Evolutionary conservation across 2,888 invertebrate species (phyloP).

Genomic region (Drosophila villosipedis): DNA sequence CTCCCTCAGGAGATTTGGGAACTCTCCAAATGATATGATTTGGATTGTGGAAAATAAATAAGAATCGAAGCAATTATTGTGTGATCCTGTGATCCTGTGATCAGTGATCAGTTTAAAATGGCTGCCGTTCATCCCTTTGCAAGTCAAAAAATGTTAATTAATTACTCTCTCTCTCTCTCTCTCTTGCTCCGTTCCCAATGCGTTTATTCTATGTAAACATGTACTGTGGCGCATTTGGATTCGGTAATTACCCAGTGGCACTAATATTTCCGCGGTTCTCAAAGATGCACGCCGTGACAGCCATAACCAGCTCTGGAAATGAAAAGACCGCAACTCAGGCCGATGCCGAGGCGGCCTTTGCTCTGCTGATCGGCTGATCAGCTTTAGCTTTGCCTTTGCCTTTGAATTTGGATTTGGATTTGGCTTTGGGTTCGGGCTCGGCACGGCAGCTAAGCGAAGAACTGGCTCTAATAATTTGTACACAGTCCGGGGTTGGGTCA

Average conservation of each 20-base stretch:
- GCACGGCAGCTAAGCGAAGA: constrained; percentile 10
- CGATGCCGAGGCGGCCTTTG: constrained; percentile 18
- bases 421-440: neutral
- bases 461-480: constrained; percentile 54
- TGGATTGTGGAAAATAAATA: neutral
- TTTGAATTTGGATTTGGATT: neutral
- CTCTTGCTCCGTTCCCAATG: neutral
- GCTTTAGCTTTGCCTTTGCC: neutral
- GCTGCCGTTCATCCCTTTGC: constrained; percentile 21
- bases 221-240: constrained; percentile 42
- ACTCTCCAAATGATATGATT: neutral
- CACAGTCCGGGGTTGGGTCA: constrained; percentile 54
- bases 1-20: too few species aligned
- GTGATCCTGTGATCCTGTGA: constrained; percentile 47
- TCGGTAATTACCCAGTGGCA: constrained; percentile 61
- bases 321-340: constrained; percentile 24
- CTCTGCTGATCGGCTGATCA: constrained; percentile 10
- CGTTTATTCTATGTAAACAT: constrained; percentile 1
- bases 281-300: constrained; percentile 53
- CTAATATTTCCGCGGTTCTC: constrained; percentile 54
- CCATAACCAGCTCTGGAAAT: constrained; percentile 62
- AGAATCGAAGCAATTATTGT: neutral
- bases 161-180: constrained; percentile 10
- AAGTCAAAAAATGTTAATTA: constrained; percentile 40
- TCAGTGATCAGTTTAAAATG: constrained; percentile 37